Evolutionary conservation across 2,888 invertebrate genomes (phyloP).

Genomic region (Clunio marinus): DNA sequence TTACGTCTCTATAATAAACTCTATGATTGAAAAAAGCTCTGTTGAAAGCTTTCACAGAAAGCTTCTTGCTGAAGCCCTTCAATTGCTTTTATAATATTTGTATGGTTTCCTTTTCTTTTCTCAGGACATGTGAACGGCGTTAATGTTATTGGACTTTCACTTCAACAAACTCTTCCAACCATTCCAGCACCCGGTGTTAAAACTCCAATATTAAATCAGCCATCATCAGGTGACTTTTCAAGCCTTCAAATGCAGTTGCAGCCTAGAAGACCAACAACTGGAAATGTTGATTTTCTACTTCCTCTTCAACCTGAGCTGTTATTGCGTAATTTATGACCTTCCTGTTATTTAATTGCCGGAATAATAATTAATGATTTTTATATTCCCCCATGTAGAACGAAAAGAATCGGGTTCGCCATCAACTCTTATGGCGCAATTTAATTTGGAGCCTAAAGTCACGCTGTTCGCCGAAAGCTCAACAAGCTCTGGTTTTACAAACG

Average conservation of each 20-base stretch:
- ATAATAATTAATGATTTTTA: neutral
- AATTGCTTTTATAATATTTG: neutral
- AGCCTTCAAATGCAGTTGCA: conserved; percentile 57
- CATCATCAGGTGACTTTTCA: conserved; percentile 56
- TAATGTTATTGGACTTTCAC: conserved; percentile 61
- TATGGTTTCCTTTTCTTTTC: neutral
- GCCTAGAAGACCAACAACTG: conserved; percentile 67
- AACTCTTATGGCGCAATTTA: conserved; percentile 29
- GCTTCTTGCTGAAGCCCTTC: neutral
- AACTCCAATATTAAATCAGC: conserved; percentile 42
- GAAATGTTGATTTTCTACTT: conserved; percentile 63
- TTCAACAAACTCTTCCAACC: conserved; percentile 55
- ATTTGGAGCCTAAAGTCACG: conserved; percentile 35
- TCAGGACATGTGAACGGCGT: conserved; percentile 68
- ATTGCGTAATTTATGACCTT: conserved; percentile 20
- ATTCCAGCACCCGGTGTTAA: conserved; percentile 48
- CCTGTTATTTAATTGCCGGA: neutral
- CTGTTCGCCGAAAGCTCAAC: conserved; percentile 32
- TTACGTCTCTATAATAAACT: neutral
- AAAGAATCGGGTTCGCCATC: neutral
- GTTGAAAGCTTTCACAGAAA: neutral
- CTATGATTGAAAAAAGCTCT: neutral
- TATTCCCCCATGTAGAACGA: conserved; percentile 4
- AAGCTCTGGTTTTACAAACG: conserved; percentile 22
- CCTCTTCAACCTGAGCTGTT: conserved; percentile 68